phyloP scores from a whole-genome alignment of 2,888 invertebrate genomes.

The Coelinius sp. region DNA sequence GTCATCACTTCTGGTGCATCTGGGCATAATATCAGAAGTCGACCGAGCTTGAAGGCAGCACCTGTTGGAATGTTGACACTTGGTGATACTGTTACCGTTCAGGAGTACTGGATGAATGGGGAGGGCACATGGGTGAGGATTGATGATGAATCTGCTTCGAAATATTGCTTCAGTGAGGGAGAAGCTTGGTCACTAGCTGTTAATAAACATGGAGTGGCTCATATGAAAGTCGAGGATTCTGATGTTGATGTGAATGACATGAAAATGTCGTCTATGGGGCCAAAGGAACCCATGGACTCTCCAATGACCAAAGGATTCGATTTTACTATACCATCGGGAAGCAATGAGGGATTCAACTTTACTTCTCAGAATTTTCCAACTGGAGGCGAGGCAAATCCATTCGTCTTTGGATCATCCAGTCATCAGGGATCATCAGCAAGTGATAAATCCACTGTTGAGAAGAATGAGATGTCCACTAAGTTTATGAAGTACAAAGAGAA shows the following conservation, averaged over 20 bases:
- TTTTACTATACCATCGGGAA: conserved; percentile 71
- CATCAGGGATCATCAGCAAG: conserved; percentile 63
- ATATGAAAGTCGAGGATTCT: conserved; percentile 75
- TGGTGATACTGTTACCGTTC: conserved; percentile 77
- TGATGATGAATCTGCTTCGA: conserved; percentile 75
- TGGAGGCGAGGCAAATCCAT: conserved; percentile 64
- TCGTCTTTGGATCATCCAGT: conserved; percentile 69
- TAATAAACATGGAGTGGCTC: conserved; percentile 76
- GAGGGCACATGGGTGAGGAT: conserved; percentile 80
- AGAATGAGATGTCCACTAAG: conserved; percentile 61
- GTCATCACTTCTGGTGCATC: conserved; percentile 84
- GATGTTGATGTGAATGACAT: conserved; percentile 61
- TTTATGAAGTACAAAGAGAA: conserved; percentile 62
- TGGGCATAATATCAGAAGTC: conserved; percentile 81
- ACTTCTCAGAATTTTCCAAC: conserved; percentile 58
- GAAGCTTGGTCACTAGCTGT: conserved; percentile 83
- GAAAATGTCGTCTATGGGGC: conserved; percentile 42
- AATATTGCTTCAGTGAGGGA: conserved; percentile 79
- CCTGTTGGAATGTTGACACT: conserved; percentile 80
- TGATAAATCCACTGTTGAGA: conserved; percentile 57
- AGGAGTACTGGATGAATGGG: conserved; percentile 75
- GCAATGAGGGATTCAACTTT: conserved; percentile 63
- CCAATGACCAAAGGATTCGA: conserved; percentile 74
- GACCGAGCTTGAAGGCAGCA: conserved; percentile 79
- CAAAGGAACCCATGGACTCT: conserved; percentile 57